phyloP scores from a whole-genome alignment of 2,888 invertebrate species.

The Caenorhabditis macrosperma region DNA sequence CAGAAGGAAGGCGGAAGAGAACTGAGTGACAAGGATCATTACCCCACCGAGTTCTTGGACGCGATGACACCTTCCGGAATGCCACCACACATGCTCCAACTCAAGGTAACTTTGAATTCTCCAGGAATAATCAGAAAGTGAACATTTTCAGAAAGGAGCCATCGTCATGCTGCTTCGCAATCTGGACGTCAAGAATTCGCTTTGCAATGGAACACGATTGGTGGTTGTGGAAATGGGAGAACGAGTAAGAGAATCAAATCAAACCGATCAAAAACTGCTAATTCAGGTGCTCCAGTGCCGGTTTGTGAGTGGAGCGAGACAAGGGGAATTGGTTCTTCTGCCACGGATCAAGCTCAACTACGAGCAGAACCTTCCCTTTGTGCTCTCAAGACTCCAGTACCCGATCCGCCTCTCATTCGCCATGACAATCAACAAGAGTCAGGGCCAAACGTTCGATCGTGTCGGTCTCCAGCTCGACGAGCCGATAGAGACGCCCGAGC shows the following conservation, averaged over 20 bases:
- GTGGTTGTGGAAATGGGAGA: not conserved
- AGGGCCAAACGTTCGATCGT: slow-evolving; percentile 65
- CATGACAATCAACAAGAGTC: slow-evolving; percentile 68
- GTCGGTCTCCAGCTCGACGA: slow-evolving; percentile 48
- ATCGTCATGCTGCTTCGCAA: slow-evolving; percentile 39
- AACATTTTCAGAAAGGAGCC: slow-evolving; percentile 5
- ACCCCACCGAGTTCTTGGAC: slow-evolving; percentile 17
- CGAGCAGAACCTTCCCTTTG: too few species aligned
- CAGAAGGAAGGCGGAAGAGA: not conserved
- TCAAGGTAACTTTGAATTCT: too few species aligned
- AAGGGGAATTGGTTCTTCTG: too few species aligned
- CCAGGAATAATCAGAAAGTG: too few species aligned
- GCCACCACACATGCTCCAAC: slow-evolving; percentile 1
- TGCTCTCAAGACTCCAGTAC: too few species aligned
- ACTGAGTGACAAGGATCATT: not conserved
- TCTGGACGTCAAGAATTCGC: slow-evolving; percentile 9
- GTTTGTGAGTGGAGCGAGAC: too few species aligned
- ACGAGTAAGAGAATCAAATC: too few species aligned
- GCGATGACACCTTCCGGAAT: slow-evolving; percentile 2
- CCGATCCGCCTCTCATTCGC: slow-evolving; percentile 63
- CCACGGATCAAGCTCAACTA: too few species aligned
- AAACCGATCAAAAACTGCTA: too few species aligned
- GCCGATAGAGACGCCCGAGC: too few species aligned
- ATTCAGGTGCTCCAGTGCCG: too few species aligned
- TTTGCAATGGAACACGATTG: slow-evolving; percentile 34